These are phyloP conservation scores for Aix galericulata DNA, from an alignment of 2,113 vertebrate species.

Conservation along the genomic window DNA sequence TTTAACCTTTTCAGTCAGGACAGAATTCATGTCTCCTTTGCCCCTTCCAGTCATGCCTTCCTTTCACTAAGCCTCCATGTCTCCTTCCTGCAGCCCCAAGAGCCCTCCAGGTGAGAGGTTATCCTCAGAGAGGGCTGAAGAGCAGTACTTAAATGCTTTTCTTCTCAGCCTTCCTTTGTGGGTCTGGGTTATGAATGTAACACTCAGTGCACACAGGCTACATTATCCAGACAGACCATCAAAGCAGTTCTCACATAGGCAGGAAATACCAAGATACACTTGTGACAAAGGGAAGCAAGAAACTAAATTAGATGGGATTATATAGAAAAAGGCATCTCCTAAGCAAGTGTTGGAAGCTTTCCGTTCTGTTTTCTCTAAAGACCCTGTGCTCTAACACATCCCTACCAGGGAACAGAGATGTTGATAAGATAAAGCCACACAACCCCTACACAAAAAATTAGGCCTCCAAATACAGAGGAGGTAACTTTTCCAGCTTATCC, in stretches of 20 bases:
- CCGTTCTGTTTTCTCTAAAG: background rate
- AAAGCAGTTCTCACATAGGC: background rate
- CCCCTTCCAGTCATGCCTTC: background rate
- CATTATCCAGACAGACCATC: background rate
- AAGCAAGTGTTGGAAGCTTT: background rate
- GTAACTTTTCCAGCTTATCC: background rate
- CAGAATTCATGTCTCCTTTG: background rate
- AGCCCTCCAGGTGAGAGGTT: background rate
- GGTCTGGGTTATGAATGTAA: background rate
- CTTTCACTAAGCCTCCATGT: background rate
- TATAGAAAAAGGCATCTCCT: background rate
- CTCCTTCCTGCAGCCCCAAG: background rate
- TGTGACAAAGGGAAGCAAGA: background rate
- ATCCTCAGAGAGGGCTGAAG: background rate
- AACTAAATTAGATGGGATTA: background rate
- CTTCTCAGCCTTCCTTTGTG: background rate
- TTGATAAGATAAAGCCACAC: background rate
- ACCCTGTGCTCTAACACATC: background rate
- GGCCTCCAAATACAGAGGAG: background rate
- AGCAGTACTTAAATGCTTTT: background rate
- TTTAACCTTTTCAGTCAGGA: background rate
- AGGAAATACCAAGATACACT: background rate
- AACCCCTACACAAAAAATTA: background rate
- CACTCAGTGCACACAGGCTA: background rate
- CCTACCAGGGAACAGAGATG: background rate